Evolutionary conservation across 2,113 vertebrate species (phyloP), one percentile per base, ranked within the genome.

Genomic region (Ammodytes marinus): DNA sequence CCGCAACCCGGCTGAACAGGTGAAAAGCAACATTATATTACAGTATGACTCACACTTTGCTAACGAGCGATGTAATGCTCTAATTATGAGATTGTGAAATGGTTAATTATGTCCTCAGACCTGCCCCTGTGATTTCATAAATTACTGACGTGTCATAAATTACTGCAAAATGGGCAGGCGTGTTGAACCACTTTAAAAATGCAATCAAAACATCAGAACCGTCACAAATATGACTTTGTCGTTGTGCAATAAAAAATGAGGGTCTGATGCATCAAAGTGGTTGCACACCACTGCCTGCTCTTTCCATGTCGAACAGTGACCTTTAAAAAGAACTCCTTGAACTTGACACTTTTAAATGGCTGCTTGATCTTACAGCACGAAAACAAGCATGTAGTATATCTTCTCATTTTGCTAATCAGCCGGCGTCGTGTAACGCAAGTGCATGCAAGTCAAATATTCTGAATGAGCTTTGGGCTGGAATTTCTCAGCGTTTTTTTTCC

Each of bases 361-460:
- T 66, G 14, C 40, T 78, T 49, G 17, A 74, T 49, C n/a, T 83
- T 65, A 76, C 70, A 77, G 49, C 70, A 15, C 14, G 35, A 69
- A 27, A 27, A 35, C 57, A 35, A 37, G 53, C 75, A 27, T 47
- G 15, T 15, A 68, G 76, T 66, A 78, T 86, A 78, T 86, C 69
- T 72, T 83, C 83, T 90, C 90, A 84, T 84, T 15, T 88, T 85
- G 83, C 83, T 74, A 88, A 88, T 89, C 74, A 82, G 68, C 35
- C 47, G 47, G 45, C 67, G 50, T 91, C 91, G 84, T 74, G 42
- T 72, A 85, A 79, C 79, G 80, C 87, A 86, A 84, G 83, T 87
- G 88, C 80, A 87, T 81, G 82, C 92, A 91, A 83, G 89, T 85
- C 81, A 85, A 88, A 86, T 86, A 84, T 89, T 85, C 78, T 64